Percentiles rank a stretch among this genome's conserved stretches.
Evolutionary conservation across 2,888 invertebrate genomes (phyloP).

Genomic region (Andricus curvator): DNA sequence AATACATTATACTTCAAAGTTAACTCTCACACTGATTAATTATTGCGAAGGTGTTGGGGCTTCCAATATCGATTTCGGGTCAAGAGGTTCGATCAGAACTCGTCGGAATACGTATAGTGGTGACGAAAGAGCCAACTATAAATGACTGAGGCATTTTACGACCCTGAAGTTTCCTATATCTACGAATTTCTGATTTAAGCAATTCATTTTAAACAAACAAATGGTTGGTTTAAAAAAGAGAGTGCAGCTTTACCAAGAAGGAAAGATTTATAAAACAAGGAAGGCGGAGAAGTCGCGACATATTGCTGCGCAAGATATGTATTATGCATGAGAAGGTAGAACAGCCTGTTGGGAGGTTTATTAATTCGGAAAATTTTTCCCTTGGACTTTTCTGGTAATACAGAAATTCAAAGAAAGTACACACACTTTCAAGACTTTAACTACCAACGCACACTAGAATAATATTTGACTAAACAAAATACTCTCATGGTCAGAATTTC

Average conservation of each 20-base stretch:
- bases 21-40: background rate
- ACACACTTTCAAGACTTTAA: background rate
- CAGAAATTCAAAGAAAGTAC: background rate
- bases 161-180: too few species aligned
- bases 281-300: constrained; percentile 65
- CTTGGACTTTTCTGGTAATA: constrained; percentile 30
- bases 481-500: background rate
- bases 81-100: background rate
- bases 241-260: constrained; percentile 26
- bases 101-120: background rate
- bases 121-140: background rate
- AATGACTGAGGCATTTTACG: background rate
- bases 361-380: constrained; percentile 71
- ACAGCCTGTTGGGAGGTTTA: constrained; percentile 57
- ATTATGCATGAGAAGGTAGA: constrained; percentile 73
- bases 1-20: background rate
- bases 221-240: background rate
- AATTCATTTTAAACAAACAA: too few species aligned
- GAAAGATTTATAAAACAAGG: constrained; percentile 73
- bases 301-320: constrained; percentile 73
- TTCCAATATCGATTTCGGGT: background rate
- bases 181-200: too few species aligned
- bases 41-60: background rate
- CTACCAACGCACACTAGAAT: background rate
- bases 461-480: background rate